phyloP scores from a whole-genome alignment of 2,113 vertebrate species.

The Tautogolabrus adspersus region DNA sequence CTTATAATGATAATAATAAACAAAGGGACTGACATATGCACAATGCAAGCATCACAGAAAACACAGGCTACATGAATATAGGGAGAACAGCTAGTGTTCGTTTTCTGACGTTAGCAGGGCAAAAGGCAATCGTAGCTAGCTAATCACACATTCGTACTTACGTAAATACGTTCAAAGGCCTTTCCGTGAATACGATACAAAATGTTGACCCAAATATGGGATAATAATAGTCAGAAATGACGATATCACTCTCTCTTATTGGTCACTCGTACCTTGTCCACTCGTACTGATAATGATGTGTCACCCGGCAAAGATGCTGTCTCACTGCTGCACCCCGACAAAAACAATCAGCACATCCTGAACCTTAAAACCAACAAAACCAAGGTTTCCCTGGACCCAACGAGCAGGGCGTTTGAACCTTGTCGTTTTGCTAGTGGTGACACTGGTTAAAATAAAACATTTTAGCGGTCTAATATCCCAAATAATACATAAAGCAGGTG shows the following conservation, averaged over 20 bases:
- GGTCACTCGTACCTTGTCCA: slow-evolving; percentile 65
- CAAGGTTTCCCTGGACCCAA: background rate
- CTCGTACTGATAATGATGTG: slow-evolving; percentile 67
- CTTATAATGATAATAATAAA: background rate
- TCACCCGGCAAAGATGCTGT: slow-evolving; percentile 83
- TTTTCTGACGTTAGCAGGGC: background rate
- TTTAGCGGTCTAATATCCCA: slow-evolving; percentile 17
- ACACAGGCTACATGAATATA: background rate
- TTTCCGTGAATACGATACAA: background rate
- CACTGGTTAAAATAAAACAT: slow-evolving; percentile 27
- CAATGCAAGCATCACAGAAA: background rate
- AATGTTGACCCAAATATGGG: background rate
- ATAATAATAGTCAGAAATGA: background rate
- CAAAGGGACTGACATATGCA: background rate
- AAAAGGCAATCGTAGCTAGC: slow-evolving; percentile 23
- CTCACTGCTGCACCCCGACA: slow-evolving; percentile 75
- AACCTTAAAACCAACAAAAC: slow-evolving; percentile 1
- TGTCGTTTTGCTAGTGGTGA: slow-evolving; percentile 1
- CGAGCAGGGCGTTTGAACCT: background rate
- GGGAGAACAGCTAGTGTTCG: background rate
- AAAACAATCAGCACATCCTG: slow-evolving; percentile 58
- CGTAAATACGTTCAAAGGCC: slow-evolving; percentile 29
- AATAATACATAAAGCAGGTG: slow-evolving; percentile 60
- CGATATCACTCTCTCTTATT: background rate
- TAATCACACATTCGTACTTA: slow-evolving; percentile 23